These are phyloP conservation scores for Cryptoprocta ferox DNA, from an alignment of 2,797 vertebrate genomes.

Conservation along the genomic window DNA sequence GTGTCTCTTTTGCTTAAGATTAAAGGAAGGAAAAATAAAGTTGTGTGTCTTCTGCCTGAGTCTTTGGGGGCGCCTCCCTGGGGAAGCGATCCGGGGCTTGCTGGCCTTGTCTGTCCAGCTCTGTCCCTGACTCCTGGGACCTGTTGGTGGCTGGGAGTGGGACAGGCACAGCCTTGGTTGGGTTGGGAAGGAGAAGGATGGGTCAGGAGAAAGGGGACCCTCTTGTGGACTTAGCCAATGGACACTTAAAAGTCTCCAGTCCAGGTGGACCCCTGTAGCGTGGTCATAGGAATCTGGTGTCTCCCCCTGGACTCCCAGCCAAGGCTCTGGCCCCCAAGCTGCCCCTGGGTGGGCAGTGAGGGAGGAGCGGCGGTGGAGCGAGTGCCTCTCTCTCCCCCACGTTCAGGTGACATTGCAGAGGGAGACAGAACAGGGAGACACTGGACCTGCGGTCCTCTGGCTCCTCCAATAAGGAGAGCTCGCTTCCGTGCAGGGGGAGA, in stretches of 20 bases:
- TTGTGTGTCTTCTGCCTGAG: slow-evolving; percentile 29
- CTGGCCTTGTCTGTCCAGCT: not conserved
- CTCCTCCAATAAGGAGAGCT: not conserved
- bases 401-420: not conserved
- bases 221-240: not conserved
- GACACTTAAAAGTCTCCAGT: not conserved
- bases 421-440: not conserved
- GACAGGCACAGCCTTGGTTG: not conserved
- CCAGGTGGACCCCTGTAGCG: not conserved
- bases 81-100: not conserved
- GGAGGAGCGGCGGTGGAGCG: not conserved
- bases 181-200: not conserved
- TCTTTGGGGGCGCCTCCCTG: not conserved
- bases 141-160: not conserved
- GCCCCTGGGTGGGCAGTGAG: not conserved
- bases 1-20: slow-evolving; percentile 81
- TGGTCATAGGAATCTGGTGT: not conserved
- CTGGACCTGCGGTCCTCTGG: not conserved
- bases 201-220: not conserved
- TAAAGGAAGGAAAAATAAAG: slow-evolving; percentile 80
- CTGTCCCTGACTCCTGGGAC: not conserved
- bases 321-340: rapidly evolving
- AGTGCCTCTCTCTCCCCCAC: not conserved
- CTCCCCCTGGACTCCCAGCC: not conserved
- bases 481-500: not conserved